Evolutionary conservation across 2,888 invertebrate genomes (phyloP).

Genomic region (Sinhomidia bicolor): DNA sequence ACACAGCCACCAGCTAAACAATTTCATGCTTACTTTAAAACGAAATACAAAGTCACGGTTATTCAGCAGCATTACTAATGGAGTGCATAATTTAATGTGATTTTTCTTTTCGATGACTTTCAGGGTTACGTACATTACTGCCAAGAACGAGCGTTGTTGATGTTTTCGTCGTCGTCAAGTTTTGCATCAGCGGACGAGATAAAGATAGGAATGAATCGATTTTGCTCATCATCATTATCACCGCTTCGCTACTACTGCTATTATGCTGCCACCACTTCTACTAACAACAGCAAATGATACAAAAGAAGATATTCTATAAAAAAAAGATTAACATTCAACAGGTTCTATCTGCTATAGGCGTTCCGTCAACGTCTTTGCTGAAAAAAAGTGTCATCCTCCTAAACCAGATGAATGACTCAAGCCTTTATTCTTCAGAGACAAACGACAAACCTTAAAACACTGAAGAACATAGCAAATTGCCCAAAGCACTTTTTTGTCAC

Average conservation of each 20-base stretch:
- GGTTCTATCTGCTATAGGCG: conserved; percentile 2
- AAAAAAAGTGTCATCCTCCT: conserved; percentile 24
- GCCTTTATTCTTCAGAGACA: conserved; percentile 40
- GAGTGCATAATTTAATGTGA: conserved; percentile 67
- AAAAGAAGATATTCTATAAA: conserved; percentile 1
- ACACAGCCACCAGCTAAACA: background rate
- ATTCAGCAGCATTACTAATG: conserved; percentile 62
- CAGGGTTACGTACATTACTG: conserved; percentile 60
- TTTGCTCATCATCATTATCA: conserved; percentile 23
- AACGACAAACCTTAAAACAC: conserved; percentile 36
- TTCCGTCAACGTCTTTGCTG: conserved; percentile 42
- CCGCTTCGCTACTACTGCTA: background rate
- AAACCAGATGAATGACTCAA: conserved; percentile 63
- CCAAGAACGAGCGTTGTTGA: conserved; percentile 32
- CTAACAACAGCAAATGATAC: background rate
- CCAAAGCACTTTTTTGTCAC: conserved; percentile 39
- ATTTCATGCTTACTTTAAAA: conserved; percentile 30
- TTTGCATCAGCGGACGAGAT: background rate
- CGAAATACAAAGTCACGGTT: conserved; percentile 63
- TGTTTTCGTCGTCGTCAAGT: conserved; percentile 11
- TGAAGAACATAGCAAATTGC: conserved; percentile 11
- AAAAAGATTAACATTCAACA: too few species aligned
- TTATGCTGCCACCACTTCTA: background rate
- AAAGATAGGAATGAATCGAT: background rate
- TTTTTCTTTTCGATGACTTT: conserved; percentile 66